These are phyloP conservation scores for Lymantria monacha DNA, from an alignment of 2,888 invertebrate species.

Conservation along the genomic window DNA sequence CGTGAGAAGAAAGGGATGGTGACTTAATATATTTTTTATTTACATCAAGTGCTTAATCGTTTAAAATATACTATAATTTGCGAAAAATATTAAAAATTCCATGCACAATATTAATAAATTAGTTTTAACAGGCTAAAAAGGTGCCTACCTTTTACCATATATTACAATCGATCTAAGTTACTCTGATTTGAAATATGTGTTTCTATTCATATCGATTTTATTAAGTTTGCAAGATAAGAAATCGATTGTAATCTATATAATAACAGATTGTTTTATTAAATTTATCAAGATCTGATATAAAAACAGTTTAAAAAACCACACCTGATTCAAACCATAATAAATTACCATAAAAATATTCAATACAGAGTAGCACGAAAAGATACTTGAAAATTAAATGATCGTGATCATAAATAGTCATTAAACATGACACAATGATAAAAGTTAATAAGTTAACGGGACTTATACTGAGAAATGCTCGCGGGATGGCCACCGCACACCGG, in stretches of 20 bases:
- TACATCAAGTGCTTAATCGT: too few relatives aligned
- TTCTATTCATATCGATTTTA: too few relatives aligned
- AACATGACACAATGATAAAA: slow-evolving; percentile 53
- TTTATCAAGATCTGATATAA: slow-evolving; percentile 8
- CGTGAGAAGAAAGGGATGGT: too few relatives aligned
- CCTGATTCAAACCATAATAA: slow-evolving; percentile 19
- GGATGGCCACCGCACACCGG: slow-evolving; percentile 58
- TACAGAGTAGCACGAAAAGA: slow-evolving; percentile 23
- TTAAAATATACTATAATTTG: too few relatives aligned
- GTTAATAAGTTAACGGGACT: slow-evolving; percentile 40
- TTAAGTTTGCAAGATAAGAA: too few relatives aligned
- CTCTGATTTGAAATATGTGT: too few relatives aligned
- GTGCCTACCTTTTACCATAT: too few relatives aligned
- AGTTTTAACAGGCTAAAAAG: too few relatives aligned
- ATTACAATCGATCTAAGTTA: too few relatives aligned
- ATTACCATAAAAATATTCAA: slow-evolving; percentile 26
- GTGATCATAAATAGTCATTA: slow-evolving; percentile 47
- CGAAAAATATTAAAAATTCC: too few relatives aligned
- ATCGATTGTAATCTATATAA: not conserved
- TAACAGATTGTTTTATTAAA: slow-evolving; percentile 1
- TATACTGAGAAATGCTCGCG: slow-evolving; percentile 34
- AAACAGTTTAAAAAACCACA: slow-evolving; percentile 21
- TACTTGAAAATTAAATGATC: slow-evolving; percentile 29
- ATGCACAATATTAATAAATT: too few relatives aligned
- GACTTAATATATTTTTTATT: too few relatives aligned